These are phyloP conservation scores for Chascanopsetta lugubris DNA, from an alignment of 2,113 vertebrate genomes.

Conservation along the genomic window DNA sequence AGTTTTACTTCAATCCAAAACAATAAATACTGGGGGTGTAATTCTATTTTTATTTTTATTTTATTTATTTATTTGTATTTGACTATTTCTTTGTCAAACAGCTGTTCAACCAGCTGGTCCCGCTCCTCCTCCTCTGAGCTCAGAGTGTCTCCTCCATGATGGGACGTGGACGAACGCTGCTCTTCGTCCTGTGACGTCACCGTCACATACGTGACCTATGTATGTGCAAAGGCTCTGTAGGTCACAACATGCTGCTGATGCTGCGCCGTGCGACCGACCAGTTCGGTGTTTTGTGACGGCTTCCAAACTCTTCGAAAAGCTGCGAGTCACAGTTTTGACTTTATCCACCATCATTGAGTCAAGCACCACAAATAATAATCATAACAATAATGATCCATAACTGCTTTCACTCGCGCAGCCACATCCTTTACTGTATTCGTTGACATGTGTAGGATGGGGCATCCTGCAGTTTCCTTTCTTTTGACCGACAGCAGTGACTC, in stretches of 20 bases:
- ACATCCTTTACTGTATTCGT: too few species aligned
- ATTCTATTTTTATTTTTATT: neutral
- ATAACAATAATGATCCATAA: too few species aligned
- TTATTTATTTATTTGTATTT: neutral
- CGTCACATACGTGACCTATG: slow-evolving; percentile 16
- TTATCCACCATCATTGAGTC: too few species aligned
- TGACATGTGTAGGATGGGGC: neutral
- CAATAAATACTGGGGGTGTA: too few species aligned
- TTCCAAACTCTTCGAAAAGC: neutral
- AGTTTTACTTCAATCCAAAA: neutral
- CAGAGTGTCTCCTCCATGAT: slow-evolving; percentile 1
- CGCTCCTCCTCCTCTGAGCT: neutral
- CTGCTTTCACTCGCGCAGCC: too few species aligned
- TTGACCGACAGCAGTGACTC: neutral
- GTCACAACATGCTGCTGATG: slow-evolving; percentile 10
- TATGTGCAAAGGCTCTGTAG: neutral
- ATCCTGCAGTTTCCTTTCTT: neutral
- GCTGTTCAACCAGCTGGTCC: neutral
- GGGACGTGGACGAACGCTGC: neutral
- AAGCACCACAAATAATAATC: too few species aligned
- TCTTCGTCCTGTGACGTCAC: slow-evolving; percentile 21
- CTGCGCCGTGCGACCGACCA: neutral
- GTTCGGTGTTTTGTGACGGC: neutral
- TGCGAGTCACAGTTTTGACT: neutral
- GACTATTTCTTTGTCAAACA: neutral